A percentile compares a stretch with the other conserved stretches of the same genome.
These are phyloP conservation scores for Caenorhabditis doughertyi DNA, from an alignment of 2,888 invertebrate genomes.

Conservation along the genomic window DNA sequence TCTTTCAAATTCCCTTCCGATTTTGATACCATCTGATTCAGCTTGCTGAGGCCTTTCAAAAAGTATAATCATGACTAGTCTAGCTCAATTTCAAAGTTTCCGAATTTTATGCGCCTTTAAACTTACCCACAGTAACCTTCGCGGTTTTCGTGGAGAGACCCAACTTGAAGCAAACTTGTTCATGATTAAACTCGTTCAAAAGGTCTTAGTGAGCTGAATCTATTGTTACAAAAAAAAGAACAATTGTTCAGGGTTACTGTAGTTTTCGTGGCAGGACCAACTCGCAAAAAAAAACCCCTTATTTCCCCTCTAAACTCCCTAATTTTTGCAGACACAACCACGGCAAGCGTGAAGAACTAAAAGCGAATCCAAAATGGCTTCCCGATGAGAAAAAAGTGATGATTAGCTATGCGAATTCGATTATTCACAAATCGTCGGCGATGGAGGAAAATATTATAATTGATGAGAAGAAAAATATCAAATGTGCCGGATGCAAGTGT, in stretches of 20 bases:
- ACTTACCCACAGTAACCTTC: no score
- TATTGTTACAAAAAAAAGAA: no score
- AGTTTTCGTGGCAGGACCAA: not conserved
- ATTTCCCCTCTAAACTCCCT: not conserved
- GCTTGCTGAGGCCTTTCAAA: no score
- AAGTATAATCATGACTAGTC: no score
- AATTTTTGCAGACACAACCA: slow-evolving; percentile 46
- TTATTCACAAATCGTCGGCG: slow-evolving; percentile 48
- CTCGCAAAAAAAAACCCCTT: no score
- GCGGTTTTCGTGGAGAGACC: no score
- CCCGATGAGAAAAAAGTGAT: slow-evolving; percentile 69
- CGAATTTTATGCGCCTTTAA: no score
- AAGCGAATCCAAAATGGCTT: slow-evolving; percentile 69
- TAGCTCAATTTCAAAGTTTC: not conserved
- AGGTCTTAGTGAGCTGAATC: no score
- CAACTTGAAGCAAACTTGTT: no score
- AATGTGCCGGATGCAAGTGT: slow-evolving; percentile 66
- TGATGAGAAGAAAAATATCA: slow-evolving; percentile 53
- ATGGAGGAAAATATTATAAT: slow-evolving; percentile 42
- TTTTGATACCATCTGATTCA: no score
- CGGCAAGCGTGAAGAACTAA: slow-evolving; percentile 40
- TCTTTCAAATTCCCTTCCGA: no score
- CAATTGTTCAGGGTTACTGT: not conserved
- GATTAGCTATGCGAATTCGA: slow-evolving; percentile 69
- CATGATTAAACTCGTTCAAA: no score